phyloP scores from a whole-genome alignment of 2,113 vertebrate species.

The Platycercus adscitus region DNA sequence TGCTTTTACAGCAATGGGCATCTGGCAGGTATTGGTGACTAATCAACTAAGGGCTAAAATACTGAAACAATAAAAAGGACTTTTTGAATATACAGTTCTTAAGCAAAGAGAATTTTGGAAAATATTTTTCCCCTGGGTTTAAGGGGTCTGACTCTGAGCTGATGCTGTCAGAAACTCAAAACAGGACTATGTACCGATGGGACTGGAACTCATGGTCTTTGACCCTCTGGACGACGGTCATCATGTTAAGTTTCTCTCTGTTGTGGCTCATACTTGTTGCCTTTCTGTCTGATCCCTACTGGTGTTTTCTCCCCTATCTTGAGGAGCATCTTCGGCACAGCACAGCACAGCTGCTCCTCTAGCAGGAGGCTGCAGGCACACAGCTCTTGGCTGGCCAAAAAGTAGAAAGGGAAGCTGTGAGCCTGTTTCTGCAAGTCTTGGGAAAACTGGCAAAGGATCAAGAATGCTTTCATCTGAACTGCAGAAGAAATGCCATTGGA shows the following conservation, averaged over 20 bases:
- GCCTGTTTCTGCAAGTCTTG: constrained; percentile 49
- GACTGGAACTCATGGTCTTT: background rate
- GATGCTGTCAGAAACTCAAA: constrained; percentile 2
- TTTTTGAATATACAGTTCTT: constrained; percentile 7
- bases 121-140: constrained; percentile 5
- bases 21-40: constrained; percentile 47
- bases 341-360: constrained; percentile 30
- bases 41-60: constrained; percentile 73
- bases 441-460: constrained; percentile 42
- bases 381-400: constrained; percentile 2
- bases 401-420: constrained; percentile 23
- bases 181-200: background rate
- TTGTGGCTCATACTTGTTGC: background rate
- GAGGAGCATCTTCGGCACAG: background rate
- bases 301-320: background rate
- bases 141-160: constrained; percentile 4
- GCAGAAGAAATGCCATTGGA: constrained; percentile 34
- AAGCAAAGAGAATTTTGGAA: constrained; percentile 41
- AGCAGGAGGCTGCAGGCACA: constrained; percentile 4
- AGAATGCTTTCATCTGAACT: constrained; percentile 35
- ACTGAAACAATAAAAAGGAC: constrained; percentile 47
- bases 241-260: background rate
- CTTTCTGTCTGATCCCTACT: background rate
- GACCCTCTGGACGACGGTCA: background rate
- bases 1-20: background rate